Conservation (phyloP, 2,888 invertebrate species). For the Drosophila bunnanda region DNA sequence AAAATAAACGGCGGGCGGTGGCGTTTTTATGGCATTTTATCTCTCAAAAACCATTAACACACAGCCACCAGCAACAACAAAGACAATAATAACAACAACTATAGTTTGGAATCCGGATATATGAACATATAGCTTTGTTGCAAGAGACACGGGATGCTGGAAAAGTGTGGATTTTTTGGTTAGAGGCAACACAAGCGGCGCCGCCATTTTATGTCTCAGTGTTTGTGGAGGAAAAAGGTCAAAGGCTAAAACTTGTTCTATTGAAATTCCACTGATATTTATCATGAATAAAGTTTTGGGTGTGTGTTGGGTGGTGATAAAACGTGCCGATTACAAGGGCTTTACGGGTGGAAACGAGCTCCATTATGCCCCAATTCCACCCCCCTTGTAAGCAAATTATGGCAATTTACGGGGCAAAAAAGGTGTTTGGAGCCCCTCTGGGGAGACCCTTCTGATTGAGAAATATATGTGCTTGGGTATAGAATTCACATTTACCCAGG, state of each 20-base stretch:
- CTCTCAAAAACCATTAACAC: slow-evolving; percentile 49
- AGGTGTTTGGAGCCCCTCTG: slow-evolving; percentile 18
- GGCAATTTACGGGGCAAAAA: slow-evolving; percentile 55
- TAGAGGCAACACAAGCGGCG: slow-evolving; percentile 30
- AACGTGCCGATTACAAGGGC: slow-evolving; percentile 70
- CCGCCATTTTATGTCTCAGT: slow-evolving; percentile 67
- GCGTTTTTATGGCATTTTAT: slow-evolving; percentile 72
- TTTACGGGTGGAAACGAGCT: slow-evolving; percentile 30
- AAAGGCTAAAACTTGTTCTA: slow-evolving; percentile 39
- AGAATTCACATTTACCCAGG: slow-evolving; percentile 23
- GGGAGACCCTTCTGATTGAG: slow-evolving; percentile 31
- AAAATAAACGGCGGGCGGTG: slow-evolving; percentile 49
- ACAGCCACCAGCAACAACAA: slow-evolving; percentile 32
- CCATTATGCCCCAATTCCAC: slow-evolving; percentile 7
- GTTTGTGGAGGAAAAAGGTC: slow-evolving; percentile 53
- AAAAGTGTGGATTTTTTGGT: slow-evolving; percentile 40
- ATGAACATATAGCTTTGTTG: slow-evolving; percentile 41
- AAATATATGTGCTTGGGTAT: slow-evolving; percentile 23
- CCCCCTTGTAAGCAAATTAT: slow-evolving; percentile 36
- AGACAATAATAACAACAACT: background rate
- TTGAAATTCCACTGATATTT: slow-evolving; percentile 47
- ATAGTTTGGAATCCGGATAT: slow-evolving; percentile 6
- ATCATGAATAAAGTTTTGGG: slow-evolving; percentile 41
- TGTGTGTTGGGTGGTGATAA: slow-evolving; percentile 45
- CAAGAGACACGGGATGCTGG: slow-evolving; percentile 23